Evolutionary conservation across 2,797 vertebrate genomes (phyloP), one percentile per base, ranked within the genome.

Genomic region (Zenarchopterus dispar): DNA sequence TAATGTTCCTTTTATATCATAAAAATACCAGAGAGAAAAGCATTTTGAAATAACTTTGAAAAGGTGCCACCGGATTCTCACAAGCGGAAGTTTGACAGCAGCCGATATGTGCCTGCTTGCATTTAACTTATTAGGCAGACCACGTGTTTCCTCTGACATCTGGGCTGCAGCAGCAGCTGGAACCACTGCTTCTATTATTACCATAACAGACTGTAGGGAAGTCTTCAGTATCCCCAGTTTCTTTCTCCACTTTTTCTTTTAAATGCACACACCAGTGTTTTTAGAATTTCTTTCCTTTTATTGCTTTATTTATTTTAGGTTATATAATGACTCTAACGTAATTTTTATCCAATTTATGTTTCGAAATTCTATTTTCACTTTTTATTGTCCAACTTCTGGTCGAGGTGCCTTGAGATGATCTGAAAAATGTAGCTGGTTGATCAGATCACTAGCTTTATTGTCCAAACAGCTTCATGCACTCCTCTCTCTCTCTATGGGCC

Each of bases 161-260:
- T 90, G 86, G 71, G 63, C 67, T 82, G 66, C 85, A 88, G 82
- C 36, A 47, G 63, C 36, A 72, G 73, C 64, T 73, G 52, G 39
- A 58, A 72, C 61, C 78, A 48, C 61, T 77, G 78, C 71, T 60
- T 64, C 59, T 67, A 15, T 80, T 56, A 56, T 70, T 76, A 59
- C 47, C 28, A 41, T 59, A n/a, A 64, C 36, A 73, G 23, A 77
- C 48, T 77, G 60, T 36, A 73, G 47, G 18, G 44, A 51, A 54
- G 21, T 62, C 23, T 1, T 33, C 0, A 39, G 2, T 45, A 4
- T 57, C 33, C n/a, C 17, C 13, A 63, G 39, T 59, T 24, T 51
- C 17, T 73, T 43, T 5, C 22, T 57, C 47, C 36, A 64, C 67
- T 11, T 53, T 16, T 21, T 31, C 1, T 16, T 63, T 36, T 50